Evolutionary conservation across 1,140 invertebrate genomes (phyloP).

Genomic region (Spodoptera litura): DNA sequence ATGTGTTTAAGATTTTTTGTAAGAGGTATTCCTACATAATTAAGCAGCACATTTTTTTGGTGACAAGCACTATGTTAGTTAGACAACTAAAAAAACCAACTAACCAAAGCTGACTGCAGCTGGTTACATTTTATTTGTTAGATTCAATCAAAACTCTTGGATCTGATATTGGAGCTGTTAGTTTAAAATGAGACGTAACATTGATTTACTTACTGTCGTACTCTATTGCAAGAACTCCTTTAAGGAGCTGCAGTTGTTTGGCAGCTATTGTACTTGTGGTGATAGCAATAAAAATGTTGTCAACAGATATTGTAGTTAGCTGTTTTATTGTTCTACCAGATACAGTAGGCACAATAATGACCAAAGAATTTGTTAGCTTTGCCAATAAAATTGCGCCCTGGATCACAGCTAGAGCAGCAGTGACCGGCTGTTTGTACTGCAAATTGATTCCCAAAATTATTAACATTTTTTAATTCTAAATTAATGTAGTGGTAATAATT

Average conservation of each 20-base stretch:
- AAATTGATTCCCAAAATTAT: conserved; percentile 13
- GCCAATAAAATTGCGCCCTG: conserved; percentile 52
- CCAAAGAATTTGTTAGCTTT: conserved; percentile 40
- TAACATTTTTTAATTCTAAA: not conserved
- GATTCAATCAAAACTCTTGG: no score
- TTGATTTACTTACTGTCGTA: conserved; percentile 61
- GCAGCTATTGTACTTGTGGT: conserved; percentile 46
- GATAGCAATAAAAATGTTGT: conserved; percentile 51
- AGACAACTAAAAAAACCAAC: no score
- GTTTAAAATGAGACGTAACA: no score
- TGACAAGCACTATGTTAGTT: no score
- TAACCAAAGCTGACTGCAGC: no score
- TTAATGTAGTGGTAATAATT: no score
- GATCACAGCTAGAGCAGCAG: conserved; percentile 52
- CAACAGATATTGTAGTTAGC: conserved; percentile 44
- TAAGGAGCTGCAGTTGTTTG: conserved; percentile 51
- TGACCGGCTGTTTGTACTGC: conserved; percentile 56
- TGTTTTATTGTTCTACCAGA: conserved; percentile 52
- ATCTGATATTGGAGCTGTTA: conserved; percentile 48
- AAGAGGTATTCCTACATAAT: no score
- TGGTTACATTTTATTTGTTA: no score
- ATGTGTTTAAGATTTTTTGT: no score
- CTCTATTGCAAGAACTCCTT: conserved; percentile 55
- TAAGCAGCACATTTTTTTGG: no score
- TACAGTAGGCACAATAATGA: conserved; percentile 53